Base-by-base conservation (phyloP, 1,140 invertebrate genomes). In the Choristoneura fumiferana region DNA sequence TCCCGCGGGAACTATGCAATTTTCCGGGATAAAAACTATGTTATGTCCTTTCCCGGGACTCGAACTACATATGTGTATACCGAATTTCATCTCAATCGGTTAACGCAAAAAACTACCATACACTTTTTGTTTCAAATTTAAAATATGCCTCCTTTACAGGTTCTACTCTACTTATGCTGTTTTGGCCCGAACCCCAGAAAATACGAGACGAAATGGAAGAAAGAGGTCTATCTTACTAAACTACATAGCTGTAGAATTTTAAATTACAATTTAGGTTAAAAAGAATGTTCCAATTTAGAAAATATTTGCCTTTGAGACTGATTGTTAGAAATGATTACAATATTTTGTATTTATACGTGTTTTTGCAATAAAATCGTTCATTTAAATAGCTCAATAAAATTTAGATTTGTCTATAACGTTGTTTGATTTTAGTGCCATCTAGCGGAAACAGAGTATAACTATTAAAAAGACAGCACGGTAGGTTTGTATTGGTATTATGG, bases 161-260 rank as follows among this genome's bases (percentile, higher is more conserved):
- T 5, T 78, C 83, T 13, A 77, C 74, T 0, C 13, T 84, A 8
- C 61, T 87, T 0, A 86, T 87, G 66, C 36, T 81, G 13, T 81
- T 84, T 53, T 87, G 84, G 84, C 84, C 84, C 4, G 76, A 78
- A 54, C 78, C 81, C 0, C 73, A 83, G 37, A 63, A 65, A 45
- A 71, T 87, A 8, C 64, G 81, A 29, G 64, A 73, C 35, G 62
- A 77, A 67, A 78, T 87, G 75, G 84, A 86, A 58, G 52, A 72
- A 39, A 77, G 67, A 62, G 84, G 84, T 1, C 67, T 86, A 15
- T 66, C 73, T 4, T 86, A 80, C 58, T 87, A 74, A 66, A 22
- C 36, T 40, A 38, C 35, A 43, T 37, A 57, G 29, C 22, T 33
- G 57, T 22, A 57, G 18, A 9, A 33, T n/a, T 8, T 8, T 9